A percentile compares a stretch with the other conserved stretches of the same genome.
Evolutionary conservation across 1,140 invertebrate genomes (phyloP).

Genomic region (Alviniconcha marisindica): DNA sequence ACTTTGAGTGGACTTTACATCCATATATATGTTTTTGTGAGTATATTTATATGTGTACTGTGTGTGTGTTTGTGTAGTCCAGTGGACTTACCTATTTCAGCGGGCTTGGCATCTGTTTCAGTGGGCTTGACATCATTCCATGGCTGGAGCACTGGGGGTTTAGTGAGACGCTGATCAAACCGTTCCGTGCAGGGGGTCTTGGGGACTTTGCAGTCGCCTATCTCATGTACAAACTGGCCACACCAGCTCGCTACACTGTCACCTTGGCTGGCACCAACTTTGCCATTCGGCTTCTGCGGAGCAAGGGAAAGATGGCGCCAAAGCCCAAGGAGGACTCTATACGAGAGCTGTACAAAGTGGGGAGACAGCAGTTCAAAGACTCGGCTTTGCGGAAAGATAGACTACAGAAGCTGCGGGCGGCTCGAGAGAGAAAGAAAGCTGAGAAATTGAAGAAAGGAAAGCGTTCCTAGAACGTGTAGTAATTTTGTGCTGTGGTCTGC

Average conservation of each 20-base stretch:
- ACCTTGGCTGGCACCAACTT: slow-evolving; percentile 88
- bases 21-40: too few relatives aligned
- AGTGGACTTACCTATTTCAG: too few relatives aligned
- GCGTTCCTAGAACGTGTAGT: not conserved
- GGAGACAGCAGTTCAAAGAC: slow-evolving; percentile 77
- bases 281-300: slow-evolving; percentile 83
- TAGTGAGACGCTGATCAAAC: slow-evolving; percentile 85
- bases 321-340: slow-evolving; percentile 79
- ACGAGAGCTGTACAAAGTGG: slow-evolving; percentile 66
- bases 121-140: slow-evolving; percentile 90
- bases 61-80: too few relatives aligned
- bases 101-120: slow-evolving; percentile 77
- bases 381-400: slow-evolving; percentile 9
- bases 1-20: too few relatives aligned
- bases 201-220: slow-evolving; percentile 93
- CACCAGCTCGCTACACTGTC: slow-evolving; percentile 92
- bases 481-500: too few relatives aligned
- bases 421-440: slow-evolving; percentile 21
- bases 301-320: slow-evolving; percentile 83
- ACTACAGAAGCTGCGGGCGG: slow-evolving; percentile 12
- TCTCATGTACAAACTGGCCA: slow-evolving; percentile 93
- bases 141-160: slow-evolving; percentile 85
- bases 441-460: slow-evolving; percentile 4
- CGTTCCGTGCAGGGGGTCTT: slow-evolving; percentile 83
- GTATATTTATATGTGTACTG: too few relatives aligned